Conservation (phyloP, 1,140 invertebrate genomes). For the Choristoneura fumiferana region DNA sequence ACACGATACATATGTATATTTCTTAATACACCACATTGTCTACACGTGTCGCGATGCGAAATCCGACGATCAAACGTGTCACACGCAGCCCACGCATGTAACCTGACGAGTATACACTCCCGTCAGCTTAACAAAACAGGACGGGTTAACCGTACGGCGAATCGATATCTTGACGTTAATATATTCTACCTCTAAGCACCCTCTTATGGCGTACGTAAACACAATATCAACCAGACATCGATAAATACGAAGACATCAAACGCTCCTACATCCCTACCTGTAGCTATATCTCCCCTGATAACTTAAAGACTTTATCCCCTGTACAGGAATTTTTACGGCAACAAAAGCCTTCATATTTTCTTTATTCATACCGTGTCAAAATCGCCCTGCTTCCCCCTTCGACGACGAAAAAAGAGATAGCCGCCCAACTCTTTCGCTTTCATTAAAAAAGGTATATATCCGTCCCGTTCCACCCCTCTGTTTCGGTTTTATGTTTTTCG, state of each 20-base stretch:
- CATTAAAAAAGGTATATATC: conserved; percentile 47
- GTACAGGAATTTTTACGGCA: conserved; percentile 76
- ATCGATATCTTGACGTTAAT: conserved; percentile 55
- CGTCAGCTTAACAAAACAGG: conserved; percentile 42
- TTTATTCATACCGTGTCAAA: conserved; percentile 77
- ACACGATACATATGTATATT: no score
- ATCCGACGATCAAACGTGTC: conserved; percentile 17
- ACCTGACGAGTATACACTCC: conserved; percentile 28
- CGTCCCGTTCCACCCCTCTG: conserved; percentile 51
- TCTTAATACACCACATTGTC: no score
- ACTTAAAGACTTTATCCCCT: conserved; percentile 77
- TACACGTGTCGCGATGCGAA: not conserved
- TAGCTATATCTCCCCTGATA: conserved; percentile 61
- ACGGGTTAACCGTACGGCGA: conserved; percentile 26
- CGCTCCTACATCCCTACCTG: conserved; percentile 37
- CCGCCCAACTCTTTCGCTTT: conserved; percentile 66
- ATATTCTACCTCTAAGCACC: conserved; percentile 62
- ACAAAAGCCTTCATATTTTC: conserved; percentile 78
- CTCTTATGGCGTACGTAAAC: conserved; percentile 53
- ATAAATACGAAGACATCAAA: conserved; percentile 48
- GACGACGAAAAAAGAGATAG: conserved; percentile 63
- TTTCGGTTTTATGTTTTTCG: conserved; percentile 71
- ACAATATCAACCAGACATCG: conserved; percentile 48
- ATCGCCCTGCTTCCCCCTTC: conserved; percentile 59
- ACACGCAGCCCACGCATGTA: conserved; percentile 23